Conservation (phyloP, 2,797 vertebrate genomes). For the Xiphophorus birchmanni region DNA sequence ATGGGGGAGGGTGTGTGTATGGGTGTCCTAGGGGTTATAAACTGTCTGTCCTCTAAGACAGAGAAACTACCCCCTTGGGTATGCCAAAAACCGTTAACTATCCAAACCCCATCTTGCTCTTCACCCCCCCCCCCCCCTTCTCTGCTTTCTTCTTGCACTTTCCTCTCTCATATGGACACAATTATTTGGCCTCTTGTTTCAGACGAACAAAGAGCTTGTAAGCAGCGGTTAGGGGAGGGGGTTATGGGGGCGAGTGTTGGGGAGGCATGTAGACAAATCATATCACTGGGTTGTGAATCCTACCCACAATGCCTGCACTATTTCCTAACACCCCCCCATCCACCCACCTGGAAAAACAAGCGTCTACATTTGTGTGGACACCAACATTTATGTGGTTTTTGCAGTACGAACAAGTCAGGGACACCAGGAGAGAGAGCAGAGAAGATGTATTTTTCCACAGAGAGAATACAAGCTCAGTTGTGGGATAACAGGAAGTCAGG, state of each 20-base stretch:
- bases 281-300: slow-evolving; percentile 60
- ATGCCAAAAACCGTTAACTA: slow-evolving; percentile 70
- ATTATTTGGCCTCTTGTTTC: slow-evolving; percentile 71
- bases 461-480: slow-evolving; percentile 56
- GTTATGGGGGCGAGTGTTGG: background rate
- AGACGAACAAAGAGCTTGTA: slow-evolving; percentile 67
- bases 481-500: slow-evolving; percentile 76
- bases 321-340: slow-evolving; percentile 2
- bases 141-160: slow-evolving; percentile 19
- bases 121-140: background rate
- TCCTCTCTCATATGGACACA: slow-evolving; percentile 72
- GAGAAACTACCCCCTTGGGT: slow-evolving; percentile 41
- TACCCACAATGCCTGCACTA: slow-evolving; percentile 46
- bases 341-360: slow-evolving; percentile 52
- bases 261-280: slow-evolving; percentile 54
- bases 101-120: slow-evolving; percentile 49
- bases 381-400: slow-evolving; percentile 71
- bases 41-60: slow-evolving; percentile 57
- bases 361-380: slow-evolving; percentile 52
- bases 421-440: slow-evolving; percentile 4
- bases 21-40: slow-evolving; percentile 36
- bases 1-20: slow-evolving; percentile 34
- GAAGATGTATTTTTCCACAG: slow-evolving; percentile 56
- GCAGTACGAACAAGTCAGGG: slow-evolving; percentile 43
- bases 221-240: slow-evolving; percentile 40